phyloP scores from a whole-genome alignment of 2,797 vertebrate species.

The Microcaecilia unicolor region DNA sequence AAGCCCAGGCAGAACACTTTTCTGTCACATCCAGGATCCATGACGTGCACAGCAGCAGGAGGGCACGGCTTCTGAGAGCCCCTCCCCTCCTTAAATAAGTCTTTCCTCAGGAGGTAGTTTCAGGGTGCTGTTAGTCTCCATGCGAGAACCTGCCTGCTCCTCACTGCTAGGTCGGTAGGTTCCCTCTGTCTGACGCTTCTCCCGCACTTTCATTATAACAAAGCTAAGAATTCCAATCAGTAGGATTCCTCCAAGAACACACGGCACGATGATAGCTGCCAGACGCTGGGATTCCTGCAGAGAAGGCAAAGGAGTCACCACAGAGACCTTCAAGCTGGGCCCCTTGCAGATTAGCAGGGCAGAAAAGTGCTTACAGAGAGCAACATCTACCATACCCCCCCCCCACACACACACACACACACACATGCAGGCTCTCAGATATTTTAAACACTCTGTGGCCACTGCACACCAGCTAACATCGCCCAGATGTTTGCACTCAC shows the following conservation, averaged over 20 bases:
- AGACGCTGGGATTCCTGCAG: conserved; percentile 13
- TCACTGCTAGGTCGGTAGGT: conserved; percentile 79
- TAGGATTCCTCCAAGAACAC: conserved; percentile 54
- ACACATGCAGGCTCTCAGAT: no score
- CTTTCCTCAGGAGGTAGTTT: conserved; percentile 85
- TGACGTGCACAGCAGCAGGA: neutral
- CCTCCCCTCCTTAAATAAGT: conserved; percentile 63
- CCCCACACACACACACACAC: no score
- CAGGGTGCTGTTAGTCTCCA: conserved; percentile 53
- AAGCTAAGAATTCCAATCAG: conserved; percentile 46
- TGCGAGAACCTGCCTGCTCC: conserved; percentile 67
- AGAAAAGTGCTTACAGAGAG: no score
- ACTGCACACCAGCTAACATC: no score
- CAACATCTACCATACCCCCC: no score
- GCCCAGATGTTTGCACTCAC: no score
- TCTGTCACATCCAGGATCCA: no score
- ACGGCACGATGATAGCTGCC: conserved; percentile 71
- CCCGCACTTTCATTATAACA: conserved; percentile 66
- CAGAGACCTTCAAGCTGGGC: no score
- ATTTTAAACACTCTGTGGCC: no score
- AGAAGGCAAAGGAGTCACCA: neutral
- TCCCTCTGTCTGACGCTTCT: conserved; percentile 84
- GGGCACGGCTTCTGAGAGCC: neutral
- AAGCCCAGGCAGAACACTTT: no score
- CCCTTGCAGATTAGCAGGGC: no score